These are phyloP conservation scores for Diarsia rubi DNA, from an alignment of 2,888 invertebrate genomes.

Conservation along the genomic window DNA sequence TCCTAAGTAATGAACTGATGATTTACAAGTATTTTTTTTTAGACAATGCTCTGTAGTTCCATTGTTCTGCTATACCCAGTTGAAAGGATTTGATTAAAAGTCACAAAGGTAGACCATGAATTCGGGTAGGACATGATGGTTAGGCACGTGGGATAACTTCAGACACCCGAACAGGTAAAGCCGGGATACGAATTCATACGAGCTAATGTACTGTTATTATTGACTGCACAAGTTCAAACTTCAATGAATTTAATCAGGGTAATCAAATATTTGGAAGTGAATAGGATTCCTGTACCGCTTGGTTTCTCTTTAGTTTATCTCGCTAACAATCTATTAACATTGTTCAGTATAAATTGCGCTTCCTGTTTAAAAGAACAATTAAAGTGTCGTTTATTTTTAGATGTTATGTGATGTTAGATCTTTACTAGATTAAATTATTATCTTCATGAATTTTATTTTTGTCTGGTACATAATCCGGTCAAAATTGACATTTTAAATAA, in stretches of 20 bases:
- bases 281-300: conserved; percentile 24
- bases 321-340: conserved; percentile 21
- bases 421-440: conserved; percentile 15
- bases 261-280: conserved; percentile 24
- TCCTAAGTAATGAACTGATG: not conserved
- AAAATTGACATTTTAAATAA: too few relatives aligned
- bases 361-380: conserved; percentile 36
- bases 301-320: conserved; percentile 35
- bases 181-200: not conserved
- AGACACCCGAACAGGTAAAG: not conserved
- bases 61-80: not conserved
- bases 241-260: conserved; percentile 1
- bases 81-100: not conserved
- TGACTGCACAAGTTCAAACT: not conserved
- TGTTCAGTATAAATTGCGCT: conserved; percentile 22
- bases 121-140: too few relatives aligned
- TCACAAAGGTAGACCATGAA: not conserved
- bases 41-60: not conserved
- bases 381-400: conserved; percentile 53
- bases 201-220: not conserved
- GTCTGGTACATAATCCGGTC: not conserved
- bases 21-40: too few relatives aligned
- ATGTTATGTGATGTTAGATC: conserved; percentile 34
- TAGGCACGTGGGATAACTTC: not conserved
- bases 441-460: conserved; percentile 9